phyloP scores from a whole-genome alignment of 2,113 vertebrate genomes.

The Galemys pyrenaicus region DNA sequence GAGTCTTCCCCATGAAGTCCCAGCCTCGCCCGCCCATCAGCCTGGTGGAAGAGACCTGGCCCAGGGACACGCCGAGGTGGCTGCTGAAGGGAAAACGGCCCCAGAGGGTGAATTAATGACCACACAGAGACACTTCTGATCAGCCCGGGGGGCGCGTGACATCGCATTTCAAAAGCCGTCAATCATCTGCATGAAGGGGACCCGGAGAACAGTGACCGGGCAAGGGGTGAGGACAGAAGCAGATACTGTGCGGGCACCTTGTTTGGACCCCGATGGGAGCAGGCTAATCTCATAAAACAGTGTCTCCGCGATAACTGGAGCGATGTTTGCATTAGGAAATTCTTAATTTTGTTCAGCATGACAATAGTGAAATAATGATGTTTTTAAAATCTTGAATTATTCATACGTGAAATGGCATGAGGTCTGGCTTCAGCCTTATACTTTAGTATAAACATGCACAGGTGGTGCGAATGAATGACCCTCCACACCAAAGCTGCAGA shows the following conservation, averaged over 20 bases:
- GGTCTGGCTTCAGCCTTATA: neutral
- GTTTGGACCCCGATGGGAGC: neutral
- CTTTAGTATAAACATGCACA: neutral
- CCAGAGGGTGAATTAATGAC: neutral
- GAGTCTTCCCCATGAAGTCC: too few species aligned
- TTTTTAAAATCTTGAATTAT: neutral
- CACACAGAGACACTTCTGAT: neutral
- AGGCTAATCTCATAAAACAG: neutral
- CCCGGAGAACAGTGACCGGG: too few species aligned
- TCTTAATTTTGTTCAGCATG: neutral
- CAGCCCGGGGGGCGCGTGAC: neutral
- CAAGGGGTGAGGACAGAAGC: too few species aligned
- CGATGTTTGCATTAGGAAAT: neutral
- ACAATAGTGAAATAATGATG: neutral
- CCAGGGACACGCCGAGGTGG: too few species aligned
- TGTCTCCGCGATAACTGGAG: neutral
- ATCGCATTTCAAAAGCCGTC: neutral
- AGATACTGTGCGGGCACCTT: too few species aligned
- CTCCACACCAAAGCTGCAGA: too few species aligned
- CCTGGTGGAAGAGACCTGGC: too few species aligned
- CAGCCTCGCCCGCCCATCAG: too few species aligned
- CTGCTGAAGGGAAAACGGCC: neutral
- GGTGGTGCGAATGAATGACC: too few species aligned
- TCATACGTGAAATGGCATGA: too few species aligned
- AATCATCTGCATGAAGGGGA: rapidly evolving